Evolutionary conservation across 2,113 vertebrate genomes (phyloP), one percentile per base, ranked within the genome.

Genomic region (Progne subis): DNA sequence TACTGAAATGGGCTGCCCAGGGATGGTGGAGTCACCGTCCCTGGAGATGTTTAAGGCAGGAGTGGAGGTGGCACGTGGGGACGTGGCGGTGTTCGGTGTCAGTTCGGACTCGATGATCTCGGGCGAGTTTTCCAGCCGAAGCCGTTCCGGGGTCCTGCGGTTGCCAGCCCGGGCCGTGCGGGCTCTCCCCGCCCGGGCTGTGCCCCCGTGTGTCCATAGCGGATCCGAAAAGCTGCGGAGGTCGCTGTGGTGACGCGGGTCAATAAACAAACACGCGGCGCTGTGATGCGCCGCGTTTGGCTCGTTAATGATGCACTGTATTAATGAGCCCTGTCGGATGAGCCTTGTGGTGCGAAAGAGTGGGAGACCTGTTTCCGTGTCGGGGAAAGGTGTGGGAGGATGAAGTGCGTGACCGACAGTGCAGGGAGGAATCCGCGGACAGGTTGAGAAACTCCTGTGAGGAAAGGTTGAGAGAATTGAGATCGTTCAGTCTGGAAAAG

Each of bases 41-140:
- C 10, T 8, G n/a, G 28, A 11, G 41, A 19, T 25, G 41, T 47
- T 63, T 12, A 6, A 41, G 49, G 49, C 34, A 56, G 20, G 65
- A 20, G 9, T 47, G 64, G 8, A 24, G 8, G 15, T 23, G 41
- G 56, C 65, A 6, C n/a, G 8, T 4, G 16, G 47, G 29, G 65
- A 3, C 37, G 0, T 0, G 25, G 37, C 8, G 43, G 6, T 49
- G 67, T 5, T 37, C 6, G 25, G 43, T 50, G 43, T 3, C 19
- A 5, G 46, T 3, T 32, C 16, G 46, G 18, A 18, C 18, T 44
- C 26, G 32, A 7, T 37, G 52, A 3, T 44, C 14, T 6, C 32
- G 26, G 57, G 14, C 44, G 12, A 17, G 5, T n/a, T 59, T 52
- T 29, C 52, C 68, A 16, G 0, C 18, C 32, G 3, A 3, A 1